These are phyloP conservation scores for Epinotia demarniana DNA, from an alignment of 2,888 invertebrate species.

Conservation along the genomic window DNA sequence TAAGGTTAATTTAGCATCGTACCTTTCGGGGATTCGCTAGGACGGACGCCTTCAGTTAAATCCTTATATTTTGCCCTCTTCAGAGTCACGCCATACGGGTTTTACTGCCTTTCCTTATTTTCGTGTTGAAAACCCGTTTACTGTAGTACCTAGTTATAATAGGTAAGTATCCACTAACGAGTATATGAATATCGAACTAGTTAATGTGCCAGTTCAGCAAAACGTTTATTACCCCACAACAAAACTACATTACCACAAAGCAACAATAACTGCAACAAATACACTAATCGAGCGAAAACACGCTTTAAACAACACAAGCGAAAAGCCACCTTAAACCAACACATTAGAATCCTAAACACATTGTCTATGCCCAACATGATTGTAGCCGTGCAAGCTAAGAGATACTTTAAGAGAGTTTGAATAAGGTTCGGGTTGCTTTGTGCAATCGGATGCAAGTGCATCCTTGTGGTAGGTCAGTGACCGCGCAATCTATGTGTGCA, in stretches of 20 bases:
- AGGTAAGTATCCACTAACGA: not conserved
- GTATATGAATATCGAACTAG: not conserved
- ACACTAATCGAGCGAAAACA: slow-evolving; percentile 26
- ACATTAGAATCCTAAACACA: not conserved
- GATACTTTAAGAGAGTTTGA: not conserved
- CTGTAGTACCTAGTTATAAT: no score
- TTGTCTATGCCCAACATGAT: not conserved
- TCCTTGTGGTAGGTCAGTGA: slow-evolving; percentile 71
- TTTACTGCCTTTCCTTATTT: no score
- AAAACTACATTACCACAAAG: slow-evolving; percentile 3
- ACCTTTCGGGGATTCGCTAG: no score
- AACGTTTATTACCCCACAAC: not conserved
- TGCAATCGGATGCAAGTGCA: slow-evolving; percentile 45
- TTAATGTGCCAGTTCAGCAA: not conserved
- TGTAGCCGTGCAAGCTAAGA: not conserved
- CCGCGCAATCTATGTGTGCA: slow-evolving; percentile 53
- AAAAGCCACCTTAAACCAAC: slow-evolving; percentile 1
- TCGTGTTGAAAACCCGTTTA: no score
- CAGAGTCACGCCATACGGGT: no score
- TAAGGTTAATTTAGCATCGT: no score
- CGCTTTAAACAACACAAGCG: not conserved
- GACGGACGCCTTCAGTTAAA: no score
- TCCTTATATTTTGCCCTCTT: no score
- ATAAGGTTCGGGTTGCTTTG: slow-evolving; percentile 10
- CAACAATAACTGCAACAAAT: slow-evolving; percentile 24